Evolutionary conservation across 2,888 invertebrate species (phyloP).

Genomic region (Pristionchus exspectatus): DNA sequence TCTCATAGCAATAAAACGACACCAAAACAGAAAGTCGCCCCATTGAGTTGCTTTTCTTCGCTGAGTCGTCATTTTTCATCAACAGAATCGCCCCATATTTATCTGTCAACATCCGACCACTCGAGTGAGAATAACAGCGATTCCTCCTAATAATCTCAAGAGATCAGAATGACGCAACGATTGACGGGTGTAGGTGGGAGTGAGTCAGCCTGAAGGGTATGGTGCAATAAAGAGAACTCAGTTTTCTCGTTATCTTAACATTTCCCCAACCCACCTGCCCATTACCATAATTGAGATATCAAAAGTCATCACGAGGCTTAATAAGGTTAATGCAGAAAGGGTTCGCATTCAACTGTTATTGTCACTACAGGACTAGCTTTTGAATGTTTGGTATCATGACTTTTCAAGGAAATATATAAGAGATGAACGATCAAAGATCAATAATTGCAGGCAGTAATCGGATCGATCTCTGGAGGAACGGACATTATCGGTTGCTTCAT

Average conservation of each 20-base stretch:
- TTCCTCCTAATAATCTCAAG: neutral
- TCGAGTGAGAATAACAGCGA: neutral
- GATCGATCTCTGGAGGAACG: slow-evolving; percentile 81
- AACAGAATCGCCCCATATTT: neutral
- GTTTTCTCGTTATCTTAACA: neutral
- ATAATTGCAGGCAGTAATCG: slow-evolving; percentile 69
- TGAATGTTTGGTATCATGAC: too few species aligned
- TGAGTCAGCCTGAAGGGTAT: neutral
- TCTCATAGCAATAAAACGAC: too few species aligned
- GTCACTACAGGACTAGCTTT: too few species aligned
- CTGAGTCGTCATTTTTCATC: slow-evolving; percentile 13
- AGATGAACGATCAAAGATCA: too few species aligned
- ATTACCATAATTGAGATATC: too few species aligned
- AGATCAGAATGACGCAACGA: slow-evolving; percentile 20
- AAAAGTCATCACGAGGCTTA: neutral
- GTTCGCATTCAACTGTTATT: too few species aligned
- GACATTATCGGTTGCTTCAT: slow-evolving; percentile 84
- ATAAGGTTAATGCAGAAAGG: too few species aligned
- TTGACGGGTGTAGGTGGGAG: neutral
- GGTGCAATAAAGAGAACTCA: neutral
- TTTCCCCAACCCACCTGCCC: too few species aligned
- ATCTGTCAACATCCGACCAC: neutral
- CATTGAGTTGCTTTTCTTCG: neutral
- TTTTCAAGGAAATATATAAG: too few species aligned
- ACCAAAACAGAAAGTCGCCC: too few species aligned